phyloP scores from a whole-genome alignment of 1,140 invertebrate genomes.

The Sarcophaga bullata region DNA sequence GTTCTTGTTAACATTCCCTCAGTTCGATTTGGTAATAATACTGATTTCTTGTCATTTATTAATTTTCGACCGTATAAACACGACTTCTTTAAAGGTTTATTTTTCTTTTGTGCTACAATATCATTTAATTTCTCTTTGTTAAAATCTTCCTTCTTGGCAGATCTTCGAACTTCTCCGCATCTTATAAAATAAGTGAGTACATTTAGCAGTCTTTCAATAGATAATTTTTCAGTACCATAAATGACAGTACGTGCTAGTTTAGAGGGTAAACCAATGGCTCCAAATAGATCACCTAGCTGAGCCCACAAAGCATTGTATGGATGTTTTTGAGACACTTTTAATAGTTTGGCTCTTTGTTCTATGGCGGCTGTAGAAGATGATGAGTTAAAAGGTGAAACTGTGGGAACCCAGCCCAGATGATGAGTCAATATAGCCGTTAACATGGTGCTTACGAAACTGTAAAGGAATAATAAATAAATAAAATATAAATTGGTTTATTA shows the following conservation, averaged over 20 bases:
- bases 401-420: slow-evolving; percentile 90
- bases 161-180: slow-evolving; percentile 74
- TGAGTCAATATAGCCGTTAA: slow-evolving; percentile 88
- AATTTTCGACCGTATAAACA: not conserved
- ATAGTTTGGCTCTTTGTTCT: slow-evolving; percentile 59
- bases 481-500: slow-evolving; percentile 32
- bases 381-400: slow-evolving; percentile 69
- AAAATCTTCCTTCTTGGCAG: slow-evolving; percentile 62
- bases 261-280: slow-evolving; percentile 80
- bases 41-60: not conserved
- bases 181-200: slow-evolving; percentile 87
- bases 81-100: slow-evolving; percentile 48
- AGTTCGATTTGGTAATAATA: not conserved
- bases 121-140: slow-evolving; percentile 60
- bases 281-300: slow-evolving; percentile 85
- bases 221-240: slow-evolving; percentile 75
- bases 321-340: slow-evolving; percentile 63
- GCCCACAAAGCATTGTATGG: slow-evolving; percentile 87
- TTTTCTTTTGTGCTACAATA: slow-evolving; percentile 49
- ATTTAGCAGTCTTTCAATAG: slow-evolving; percentile 74
- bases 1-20: slow-evolving; percentile 50
- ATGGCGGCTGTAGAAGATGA: slow-evolving; percentile 57
- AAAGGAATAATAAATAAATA: slow-evolving; percentile 54
- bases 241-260: slow-evolving; percentile 82
- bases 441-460: slow-evolving; percentile 89